Conservation (phyloP, 2,113 vertebrate genomes). For the Callaeas wilsoni region DNA sequence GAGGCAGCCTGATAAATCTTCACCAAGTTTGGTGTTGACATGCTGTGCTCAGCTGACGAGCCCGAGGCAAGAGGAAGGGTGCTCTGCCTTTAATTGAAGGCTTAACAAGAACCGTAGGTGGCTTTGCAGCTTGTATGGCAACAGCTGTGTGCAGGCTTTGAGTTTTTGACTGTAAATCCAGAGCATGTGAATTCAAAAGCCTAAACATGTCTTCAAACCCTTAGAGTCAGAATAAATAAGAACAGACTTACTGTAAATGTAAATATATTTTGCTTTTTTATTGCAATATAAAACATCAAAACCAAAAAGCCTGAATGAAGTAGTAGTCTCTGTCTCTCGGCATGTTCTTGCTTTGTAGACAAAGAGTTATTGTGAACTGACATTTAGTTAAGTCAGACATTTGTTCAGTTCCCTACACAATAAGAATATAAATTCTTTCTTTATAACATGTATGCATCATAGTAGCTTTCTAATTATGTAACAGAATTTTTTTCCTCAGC, state of each 20-base stretch:
- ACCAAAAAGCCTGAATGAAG: constrained; percentile 26
- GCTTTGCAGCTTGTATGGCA: not conserved
- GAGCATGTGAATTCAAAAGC: not conserved
- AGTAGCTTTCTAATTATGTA: constrained; percentile 17
- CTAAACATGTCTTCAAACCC: not conserved
- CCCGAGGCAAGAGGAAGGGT: not conserved
- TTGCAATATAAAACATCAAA: not conserved
- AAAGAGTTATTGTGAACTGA: constrained; percentile 61
- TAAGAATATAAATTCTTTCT: not conserved
- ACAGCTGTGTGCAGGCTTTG: constrained; percentile 37
- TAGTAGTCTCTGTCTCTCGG: constrained; percentile 4
- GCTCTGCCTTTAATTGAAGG: constrained; percentile 46
- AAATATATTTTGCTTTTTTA: not conserved
- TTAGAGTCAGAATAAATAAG: not conserved
- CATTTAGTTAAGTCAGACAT: constrained; percentile 55
- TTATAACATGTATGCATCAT: not conserved
- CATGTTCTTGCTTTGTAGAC: constrained; percentile 35
- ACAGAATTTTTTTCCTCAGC: not conserved
- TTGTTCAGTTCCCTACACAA: constrained; percentile 22
- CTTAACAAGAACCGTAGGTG: constrained; percentile 26
- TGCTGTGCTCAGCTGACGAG: constrained; percentile 26
- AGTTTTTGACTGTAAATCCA: not conserved
- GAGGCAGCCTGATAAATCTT: constrained; percentile 12
- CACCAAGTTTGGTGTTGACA: not conserved
- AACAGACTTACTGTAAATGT: not conserved